Evolutionary conservation across 2,888 invertebrate species (phyloP).

Genomic region (Lathronympha strigana): DNA sequence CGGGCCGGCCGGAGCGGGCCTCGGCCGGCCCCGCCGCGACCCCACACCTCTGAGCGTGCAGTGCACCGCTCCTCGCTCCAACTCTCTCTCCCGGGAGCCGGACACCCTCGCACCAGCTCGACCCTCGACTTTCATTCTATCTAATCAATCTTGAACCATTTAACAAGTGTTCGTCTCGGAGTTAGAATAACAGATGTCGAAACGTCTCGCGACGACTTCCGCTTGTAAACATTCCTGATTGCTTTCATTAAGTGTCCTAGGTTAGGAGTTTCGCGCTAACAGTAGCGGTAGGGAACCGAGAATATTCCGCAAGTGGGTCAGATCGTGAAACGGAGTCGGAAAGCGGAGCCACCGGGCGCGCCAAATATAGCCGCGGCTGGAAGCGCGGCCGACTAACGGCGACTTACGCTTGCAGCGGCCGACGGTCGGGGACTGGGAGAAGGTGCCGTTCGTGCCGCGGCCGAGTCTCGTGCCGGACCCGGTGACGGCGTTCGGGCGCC

Average conservation of each 20-base stretch:
- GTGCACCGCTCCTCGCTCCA: conserved; percentile 71
- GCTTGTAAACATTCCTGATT: conserved; percentile 73
- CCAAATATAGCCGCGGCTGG: conserved; percentile 85
- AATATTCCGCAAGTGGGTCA: conserved; percentile 75
- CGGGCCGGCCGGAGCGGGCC: conserved; percentile 25
- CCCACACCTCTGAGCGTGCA: conserved; percentile 48
- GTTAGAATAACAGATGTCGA: conserved; percentile 30
- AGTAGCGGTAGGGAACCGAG: conserved; percentile 47
- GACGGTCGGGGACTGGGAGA: conserved; percentile 92
- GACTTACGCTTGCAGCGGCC: conserved; percentile 88
- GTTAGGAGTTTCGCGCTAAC: conserved; percentile 38
- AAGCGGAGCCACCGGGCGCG: conserved; percentile 79
- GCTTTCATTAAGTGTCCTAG: conserved; percentile 61
- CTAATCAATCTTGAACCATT: conserved; percentile 49
- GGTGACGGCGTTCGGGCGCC: conserved; percentile 92
- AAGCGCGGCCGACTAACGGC: conserved; percentile 80
- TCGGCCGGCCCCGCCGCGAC: conserved; percentile 21
- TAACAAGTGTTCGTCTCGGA: conserved; percentile 44
- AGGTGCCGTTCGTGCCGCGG: conserved; percentile 93
- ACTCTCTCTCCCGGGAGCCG: conserved; percentile 75
- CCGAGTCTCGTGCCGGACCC: conserved; percentile 94
- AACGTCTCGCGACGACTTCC: conserved; percentile 51
- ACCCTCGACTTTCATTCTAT: conserved; percentile 60
- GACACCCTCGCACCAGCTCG: conserved; percentile 78
- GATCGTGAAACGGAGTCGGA: conserved; percentile 69